A percentile compares a stretch with the other conserved stretches of the same genome.
These are phyloP conservation scores for Amorpha juglandis DNA, from an alignment of 2,888 invertebrate genomes.

Conservation along the genomic window DNA sequence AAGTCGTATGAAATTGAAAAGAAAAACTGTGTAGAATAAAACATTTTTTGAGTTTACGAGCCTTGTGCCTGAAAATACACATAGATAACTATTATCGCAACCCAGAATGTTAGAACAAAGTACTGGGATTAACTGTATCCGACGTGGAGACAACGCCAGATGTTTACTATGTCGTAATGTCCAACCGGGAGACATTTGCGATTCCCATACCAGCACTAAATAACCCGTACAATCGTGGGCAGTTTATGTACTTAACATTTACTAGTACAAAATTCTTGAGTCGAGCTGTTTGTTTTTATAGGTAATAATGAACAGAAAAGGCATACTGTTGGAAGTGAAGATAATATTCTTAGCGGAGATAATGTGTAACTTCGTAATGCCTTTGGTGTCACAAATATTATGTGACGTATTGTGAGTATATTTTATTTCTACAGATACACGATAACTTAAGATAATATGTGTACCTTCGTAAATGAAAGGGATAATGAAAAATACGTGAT, in stretches of 20 bases:
- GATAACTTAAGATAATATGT: too few species aligned
- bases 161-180: conserved; percentile 13
- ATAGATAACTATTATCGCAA: not conserved
- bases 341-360: too few species aligned
- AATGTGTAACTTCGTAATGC: too few species aligned
- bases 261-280: conserved; percentile 1
- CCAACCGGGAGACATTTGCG: conserved; percentile 7
- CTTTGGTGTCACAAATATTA: too few species aligned
- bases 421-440: too few species aligned
- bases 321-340: not conserved
- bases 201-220: conserved; percentile 14
- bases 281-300: not conserved
- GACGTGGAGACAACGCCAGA: conserved; percentile 1
- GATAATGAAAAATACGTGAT: too few species aligned
- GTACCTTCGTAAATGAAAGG: too few species aligned
- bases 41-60: not conserved
- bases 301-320: not conserved
- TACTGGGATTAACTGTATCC: conserved; percentile 2
- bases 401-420: too few species aligned
- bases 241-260: conserved; percentile 10
- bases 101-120: not conserved
- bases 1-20: too few species aligned
- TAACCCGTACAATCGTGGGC: not conserved
- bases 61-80: not conserved
- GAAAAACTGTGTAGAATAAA: not conserved